Conservation (phyloP, 2,888 invertebrate species). For the Eutolmus rufibarbis region DNA sequence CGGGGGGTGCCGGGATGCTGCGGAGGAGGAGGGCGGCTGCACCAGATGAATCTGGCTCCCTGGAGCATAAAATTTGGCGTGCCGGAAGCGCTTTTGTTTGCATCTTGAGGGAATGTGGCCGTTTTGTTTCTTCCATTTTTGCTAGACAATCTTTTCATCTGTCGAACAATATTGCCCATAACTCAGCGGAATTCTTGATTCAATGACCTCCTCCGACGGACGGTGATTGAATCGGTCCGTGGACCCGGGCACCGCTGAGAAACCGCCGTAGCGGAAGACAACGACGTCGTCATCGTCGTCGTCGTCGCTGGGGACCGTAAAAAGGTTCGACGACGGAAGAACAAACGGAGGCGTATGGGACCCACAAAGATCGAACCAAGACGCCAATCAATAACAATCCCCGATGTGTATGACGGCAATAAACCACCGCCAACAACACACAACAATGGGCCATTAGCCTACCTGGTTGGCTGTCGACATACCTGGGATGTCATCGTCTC, state of each 20-base stretch:
- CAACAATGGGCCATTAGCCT: constrained; percentile 36
- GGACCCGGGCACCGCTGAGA: neutral
- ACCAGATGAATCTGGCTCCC: neutral
- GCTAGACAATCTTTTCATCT: constrained; percentile 26
- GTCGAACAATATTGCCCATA: constrained; percentile 22
- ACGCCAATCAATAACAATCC: constrained; percentile 36
- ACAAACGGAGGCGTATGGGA: constrained; percentile 24
- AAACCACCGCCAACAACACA: constrained; percentile 36
- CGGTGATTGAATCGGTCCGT: constrained; percentile 21
- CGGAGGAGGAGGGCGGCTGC: neutral
- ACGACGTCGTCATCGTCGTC: neutral
- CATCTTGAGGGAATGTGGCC: constrained; percentile 1
- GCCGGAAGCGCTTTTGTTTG: constrained; percentile 28
- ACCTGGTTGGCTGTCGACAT: constrained; percentile 14
- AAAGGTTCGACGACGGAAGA: constrained; percentile 1
- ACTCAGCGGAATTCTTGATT: constrained; percentile 22
- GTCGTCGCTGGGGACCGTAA: neutral
- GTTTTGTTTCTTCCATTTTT: constrained; percentile 6
- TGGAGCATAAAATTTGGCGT: constrained; percentile 31
- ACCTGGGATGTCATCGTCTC: constrained; percentile 24
- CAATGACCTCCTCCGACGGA: constrained; percentile 32
- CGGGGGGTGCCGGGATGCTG: too few relatives aligned
- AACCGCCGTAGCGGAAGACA: neutral
- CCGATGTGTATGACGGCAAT: constrained; percentile 14
- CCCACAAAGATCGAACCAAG: neutral